Percentiles rank a stretch among this genome's conserved stretches.
phyloP scores from a whole-genome alignment of 1,140 invertebrate genomes.

The Cydia splendana region DNA sequence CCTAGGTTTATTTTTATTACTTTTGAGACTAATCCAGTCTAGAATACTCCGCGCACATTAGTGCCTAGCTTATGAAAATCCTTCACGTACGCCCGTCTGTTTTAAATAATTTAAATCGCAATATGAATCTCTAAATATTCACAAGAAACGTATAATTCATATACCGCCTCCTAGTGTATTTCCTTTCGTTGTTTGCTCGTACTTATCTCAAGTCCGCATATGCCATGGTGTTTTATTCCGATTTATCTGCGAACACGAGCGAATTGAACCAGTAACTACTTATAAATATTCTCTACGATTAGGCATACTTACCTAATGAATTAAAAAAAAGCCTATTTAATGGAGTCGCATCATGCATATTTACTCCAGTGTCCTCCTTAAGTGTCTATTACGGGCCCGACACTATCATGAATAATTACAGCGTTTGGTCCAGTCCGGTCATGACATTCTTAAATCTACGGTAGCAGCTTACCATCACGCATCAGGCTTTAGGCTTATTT shows the following conservation, averaged over 20 bases:
- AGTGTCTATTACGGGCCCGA: too few species aligned
- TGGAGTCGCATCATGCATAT: too few species aligned
- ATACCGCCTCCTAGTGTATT: slow-evolving; percentile 42
- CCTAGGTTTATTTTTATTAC: not conserved
- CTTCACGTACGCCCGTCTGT: not conserved
- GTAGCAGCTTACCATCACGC: too few species aligned
- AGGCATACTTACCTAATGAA: not conserved
- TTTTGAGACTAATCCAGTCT: slow-evolving; percentile 7
- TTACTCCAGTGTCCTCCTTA: too few species aligned
- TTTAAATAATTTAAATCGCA: not conserved
- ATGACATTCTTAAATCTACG: too few species aligned
- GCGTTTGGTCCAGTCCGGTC: too few species aligned
- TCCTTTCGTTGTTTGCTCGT: slow-evolving; percentile 40
- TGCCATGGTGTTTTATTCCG: slow-evolving; percentile 10
- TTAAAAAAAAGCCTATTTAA: too few species aligned
- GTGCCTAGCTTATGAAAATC: slow-evolving; percentile 7
- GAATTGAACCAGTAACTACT: not conserved
- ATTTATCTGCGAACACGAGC: not conserved
- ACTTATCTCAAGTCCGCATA: slow-evolving; percentile 48
- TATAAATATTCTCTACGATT: not conserved
- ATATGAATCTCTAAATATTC: slow-evolving; percentile 17
- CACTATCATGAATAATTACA: too few species aligned
- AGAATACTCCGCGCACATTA: slow-evolving; percentile 21
- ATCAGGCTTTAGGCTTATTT: too few species aligned
- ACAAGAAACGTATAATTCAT: slow-evolving; percentile 31